phyloP scores from a whole-genome alignment of 2,888 invertebrate species.

The Trachelus troglodyta region DNA sequence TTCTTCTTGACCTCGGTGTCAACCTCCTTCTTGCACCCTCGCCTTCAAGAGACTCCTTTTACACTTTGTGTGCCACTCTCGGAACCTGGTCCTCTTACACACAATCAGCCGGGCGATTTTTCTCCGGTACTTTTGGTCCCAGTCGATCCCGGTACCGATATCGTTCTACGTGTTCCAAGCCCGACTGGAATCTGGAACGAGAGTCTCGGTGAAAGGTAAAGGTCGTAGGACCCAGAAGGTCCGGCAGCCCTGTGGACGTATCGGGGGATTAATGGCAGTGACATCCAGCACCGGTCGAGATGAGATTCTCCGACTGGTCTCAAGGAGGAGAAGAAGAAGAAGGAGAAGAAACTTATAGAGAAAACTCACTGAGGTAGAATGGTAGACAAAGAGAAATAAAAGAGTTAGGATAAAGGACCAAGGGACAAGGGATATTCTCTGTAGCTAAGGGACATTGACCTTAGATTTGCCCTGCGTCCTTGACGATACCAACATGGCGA shows the following conservation, averaged over 20 bases:
- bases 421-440: conserved; percentile 5
- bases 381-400: conserved; percentile 22
- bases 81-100: neutral
- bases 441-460: conserved; percentile 56
- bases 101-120: neutral
- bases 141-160: neutral
- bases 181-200: conserved; percentile 18
- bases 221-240: conserved; percentile 27
- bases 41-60: neutral
- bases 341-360: conserved; percentile 27
- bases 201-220: conserved; percentile 16
- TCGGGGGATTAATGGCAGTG: conserved; percentile 58
- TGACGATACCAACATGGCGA: conserved; percentile 59
- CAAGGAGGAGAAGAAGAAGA: conserved; percentile 1
- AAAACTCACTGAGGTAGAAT: conserved; percentile 23
- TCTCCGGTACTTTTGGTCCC: neutral
- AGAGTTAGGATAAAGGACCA: neutral
- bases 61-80: neutral
- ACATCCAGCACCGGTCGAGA: conserved; percentile 55
- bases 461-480: conserved; percentile 60
- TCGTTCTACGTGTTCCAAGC: neutral
- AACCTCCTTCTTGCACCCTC: conserved; percentile 31
- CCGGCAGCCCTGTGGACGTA: conserved; percentile 44
- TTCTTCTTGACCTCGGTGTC: conserved; percentile 10
- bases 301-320: conserved; percentile 38